phyloP scores from a whole-genome alignment of 2,113 vertebrate species.

The Mungos mungo region DNA sequence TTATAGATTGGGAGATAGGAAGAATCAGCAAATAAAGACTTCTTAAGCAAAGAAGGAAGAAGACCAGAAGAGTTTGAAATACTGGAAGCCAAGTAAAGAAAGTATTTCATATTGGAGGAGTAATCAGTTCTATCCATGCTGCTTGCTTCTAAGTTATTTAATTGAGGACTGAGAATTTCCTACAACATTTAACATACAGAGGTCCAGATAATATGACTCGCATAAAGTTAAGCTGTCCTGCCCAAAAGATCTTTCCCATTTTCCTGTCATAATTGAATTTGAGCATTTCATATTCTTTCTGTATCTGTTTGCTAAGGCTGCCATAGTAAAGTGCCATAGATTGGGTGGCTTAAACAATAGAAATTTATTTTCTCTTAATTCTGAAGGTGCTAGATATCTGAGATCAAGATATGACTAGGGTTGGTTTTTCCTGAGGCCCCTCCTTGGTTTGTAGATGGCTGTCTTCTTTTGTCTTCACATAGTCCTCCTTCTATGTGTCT shows the following conservation, averaged over 20 bases:
- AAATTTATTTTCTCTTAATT: not conserved
- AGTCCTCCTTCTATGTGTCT: not conserved
- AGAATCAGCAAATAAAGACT: not conserved
- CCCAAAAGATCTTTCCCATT: not conserved
- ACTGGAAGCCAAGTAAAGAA: not conserved
- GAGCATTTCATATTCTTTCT: not conserved
- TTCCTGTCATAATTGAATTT: not conserved
- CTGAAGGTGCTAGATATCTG: not conserved
- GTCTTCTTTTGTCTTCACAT: not conserved
- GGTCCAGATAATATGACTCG: not conserved
- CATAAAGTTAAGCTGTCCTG: not conserved
- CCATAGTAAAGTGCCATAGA: not conserved
- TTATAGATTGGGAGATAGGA: not conserved
- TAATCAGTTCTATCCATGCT: not conserved
- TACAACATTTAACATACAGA: not conserved
- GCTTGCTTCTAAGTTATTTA: not conserved
- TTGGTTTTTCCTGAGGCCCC: not conserved
- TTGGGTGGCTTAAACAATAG: not conserved
- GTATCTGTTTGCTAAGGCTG: not conserved
- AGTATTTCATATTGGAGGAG: not conserved
- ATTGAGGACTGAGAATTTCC: slow-evolving; percentile 14
- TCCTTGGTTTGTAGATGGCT: not conserved
- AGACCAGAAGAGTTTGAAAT: slow-evolving; percentile 6
- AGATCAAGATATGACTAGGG: not conserved
- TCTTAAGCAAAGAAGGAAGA: not conserved